These are phyloP conservation scores for Tenebrosternarchus preto DNA, from an alignment of 2,113 vertebrate genomes.

Conservation along the genomic window DNA sequence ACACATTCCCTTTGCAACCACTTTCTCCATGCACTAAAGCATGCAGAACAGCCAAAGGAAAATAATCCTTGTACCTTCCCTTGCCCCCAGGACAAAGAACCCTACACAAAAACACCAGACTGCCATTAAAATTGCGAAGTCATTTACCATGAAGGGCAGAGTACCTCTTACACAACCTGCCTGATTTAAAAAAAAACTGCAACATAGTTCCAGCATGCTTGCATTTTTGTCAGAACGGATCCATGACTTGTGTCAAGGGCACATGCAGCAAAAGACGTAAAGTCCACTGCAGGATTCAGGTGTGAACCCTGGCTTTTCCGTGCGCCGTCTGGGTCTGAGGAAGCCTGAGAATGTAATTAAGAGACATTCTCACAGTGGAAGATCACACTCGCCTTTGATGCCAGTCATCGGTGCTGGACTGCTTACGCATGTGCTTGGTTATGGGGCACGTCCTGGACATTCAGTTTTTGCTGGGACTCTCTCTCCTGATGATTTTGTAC, in stretches of 20 bases:
- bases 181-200: background rate
- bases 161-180: background rate
- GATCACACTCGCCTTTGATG: background rate
- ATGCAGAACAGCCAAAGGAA: background rate
- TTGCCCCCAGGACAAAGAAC: background rate
- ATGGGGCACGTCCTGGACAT: no score
- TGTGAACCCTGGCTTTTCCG: background rate
- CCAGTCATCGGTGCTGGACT: no score
- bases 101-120: background rate
- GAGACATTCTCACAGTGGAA: no score
- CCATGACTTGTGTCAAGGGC: no score
- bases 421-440: no score
- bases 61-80: background rate
- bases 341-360: background rate
- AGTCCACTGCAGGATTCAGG: background rate
- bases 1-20: background rate
- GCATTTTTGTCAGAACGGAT: no score
- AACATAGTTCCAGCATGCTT: background rate
- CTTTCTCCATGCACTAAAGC: background rate
- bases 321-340: background rate
- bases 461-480: slow-evolving; percentile 35
- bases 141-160: background rate
- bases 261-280: no score
- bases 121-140: background rate
- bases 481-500: slow-evolving; percentile 53